These are phyloP conservation scores for Drosophila lutescens DNA, from an alignment of 2,888 invertebrate genomes.

Conservation along the genomic window DNA sequence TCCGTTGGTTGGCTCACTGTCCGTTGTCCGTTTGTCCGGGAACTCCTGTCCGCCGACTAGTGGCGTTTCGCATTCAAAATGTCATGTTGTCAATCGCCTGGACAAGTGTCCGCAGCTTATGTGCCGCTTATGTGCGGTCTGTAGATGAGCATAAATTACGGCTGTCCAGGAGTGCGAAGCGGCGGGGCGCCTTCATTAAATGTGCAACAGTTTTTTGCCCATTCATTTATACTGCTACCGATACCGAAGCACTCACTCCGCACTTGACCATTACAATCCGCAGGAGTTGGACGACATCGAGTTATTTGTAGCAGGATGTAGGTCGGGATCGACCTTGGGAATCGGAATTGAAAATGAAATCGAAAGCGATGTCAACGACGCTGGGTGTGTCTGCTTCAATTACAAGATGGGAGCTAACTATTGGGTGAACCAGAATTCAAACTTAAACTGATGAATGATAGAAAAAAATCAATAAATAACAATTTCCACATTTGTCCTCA, in stretches of 20 bases:
- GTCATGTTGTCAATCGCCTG: slow-evolving; percentile 72
- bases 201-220: slow-evolving; percentile 40
- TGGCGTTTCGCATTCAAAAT: slow-evolving; percentile 69
- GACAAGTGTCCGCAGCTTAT: slow-evolving; percentile 49
- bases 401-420: slow-evolving; percentile 17
- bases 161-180: slow-evolving; percentile 28
- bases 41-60: slow-evolving; percentile 46
- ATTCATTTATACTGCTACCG: slow-evolving; percentile 18
- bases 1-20: slow-evolving; percentile 16
- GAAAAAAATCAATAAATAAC: not conserved
- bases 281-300: slow-evolving; percentile 41
- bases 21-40: slow-evolving; percentile 48
- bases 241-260: not conserved
- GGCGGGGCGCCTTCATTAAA: slow-evolving; percentile 41
- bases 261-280: slow-evolving; percentile 3
- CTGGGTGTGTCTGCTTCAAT: slow-evolving; percentile 26
- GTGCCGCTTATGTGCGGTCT: slow-evolving; percentile 56
- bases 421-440: not conserved
- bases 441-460: slow-evolving; percentile 2
- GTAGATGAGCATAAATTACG: slow-evolving; percentile 66
- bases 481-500: not conserved
- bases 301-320: slow-evolving; percentile 69
- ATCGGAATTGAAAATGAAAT: slow-evolving; percentile 43
- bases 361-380: slow-evolving; percentile 42
- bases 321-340: slow-evolving; percentile 53